Evolutionary conservation across 1,140 invertebrate species (phyloP), one percentile per base, ranked within the genome.

Genomic region (Drosophila funebris): DNA sequence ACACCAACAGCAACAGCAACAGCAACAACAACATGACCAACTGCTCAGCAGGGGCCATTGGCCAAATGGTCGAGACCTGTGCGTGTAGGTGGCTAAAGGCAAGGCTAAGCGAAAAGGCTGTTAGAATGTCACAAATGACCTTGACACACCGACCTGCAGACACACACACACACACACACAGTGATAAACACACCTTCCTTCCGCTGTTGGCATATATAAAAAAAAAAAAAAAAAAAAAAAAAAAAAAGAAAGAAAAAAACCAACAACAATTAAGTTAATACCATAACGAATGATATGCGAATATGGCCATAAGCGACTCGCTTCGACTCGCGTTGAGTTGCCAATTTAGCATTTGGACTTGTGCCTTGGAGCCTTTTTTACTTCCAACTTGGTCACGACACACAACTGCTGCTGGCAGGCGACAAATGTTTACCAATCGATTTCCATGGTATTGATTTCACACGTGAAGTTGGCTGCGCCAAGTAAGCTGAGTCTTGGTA

Each of bases 91-190:
- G 68, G 63, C 22, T 14, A 61, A 73, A 75, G 78, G 60, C 69
- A 68, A 63, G 74, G 74, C 70, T 60, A 68, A 73, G 58, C 50
- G 57, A 67, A 82, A 82, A 83, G 79, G 80, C 74, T 84, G 73
- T 62, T 68, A 62, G 76, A 84, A 85, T 85, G 81, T 78, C 81
- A 74, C 71, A 69, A 76, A 77, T 85, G 81, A 84, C 81, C 81
- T 84, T 84, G 81, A 84, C 81, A 84, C 73, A 84, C 69, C 76
- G 74, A 74, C 53, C 44, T 36, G 48, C 46, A 63, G 58, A 66
- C 64, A 72, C 64, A 83, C 60, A 64, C 60, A 83, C 53, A 62
- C 31, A 33, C 44, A 54, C 14, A 37, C 33, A 52, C 39, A 8
- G 20, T 5, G 41, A 11, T 43, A 33, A 69, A 73, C 81, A 85